Evolutionary conservation across 1,140 invertebrate genomes (phyloP), one percentile per base, ranked within the genome.

Genomic region (Papilio aristodemus): DNA sequence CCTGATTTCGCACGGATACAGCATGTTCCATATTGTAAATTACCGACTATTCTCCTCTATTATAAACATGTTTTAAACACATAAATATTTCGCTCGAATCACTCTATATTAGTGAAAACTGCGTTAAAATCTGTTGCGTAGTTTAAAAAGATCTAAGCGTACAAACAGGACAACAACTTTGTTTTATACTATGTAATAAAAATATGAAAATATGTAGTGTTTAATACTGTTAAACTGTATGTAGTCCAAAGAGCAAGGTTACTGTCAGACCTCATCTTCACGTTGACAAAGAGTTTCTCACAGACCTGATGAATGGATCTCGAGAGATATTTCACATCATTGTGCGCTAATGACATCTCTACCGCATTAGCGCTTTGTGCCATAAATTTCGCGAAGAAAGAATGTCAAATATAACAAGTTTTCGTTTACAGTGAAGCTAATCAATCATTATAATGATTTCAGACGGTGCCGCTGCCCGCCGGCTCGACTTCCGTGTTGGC

Each of bases 381-480:
- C 69, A 77, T 76, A 73, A 46, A 75, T 76, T 76, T 73, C 71
- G 72, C 41, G 67, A 71, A 72, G 70, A 76, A 72, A 76, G 69
- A 76, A 43, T 72, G 72, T 68, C 64, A 64, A 76, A 76, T 71
- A 71, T 71, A 74, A 68, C 39, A 43, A 68, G 67, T 46, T 63
- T 57, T 54, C 54, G 68, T 69, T 63, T 69, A 68, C 58, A 37
- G 58, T 39, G 58, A 43, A 1, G 43, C 32, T 43, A 46, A 79
- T 73, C 70, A 72, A 80, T 74, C 67, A 71, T 69, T 67, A 36
- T 14, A 50, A 74, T 74, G 58, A 85, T 83, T 93, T 77, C 94
- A 96, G 95, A 95, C 95, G 72, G 93, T 95, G 75, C 93, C 95
- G 76, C 90, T 95, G 81, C 95, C 95, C 80, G 95, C 94, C 73